Conservation (phyloP, 2,888 invertebrate species). For the Sclerodermus sp. region DNA sequence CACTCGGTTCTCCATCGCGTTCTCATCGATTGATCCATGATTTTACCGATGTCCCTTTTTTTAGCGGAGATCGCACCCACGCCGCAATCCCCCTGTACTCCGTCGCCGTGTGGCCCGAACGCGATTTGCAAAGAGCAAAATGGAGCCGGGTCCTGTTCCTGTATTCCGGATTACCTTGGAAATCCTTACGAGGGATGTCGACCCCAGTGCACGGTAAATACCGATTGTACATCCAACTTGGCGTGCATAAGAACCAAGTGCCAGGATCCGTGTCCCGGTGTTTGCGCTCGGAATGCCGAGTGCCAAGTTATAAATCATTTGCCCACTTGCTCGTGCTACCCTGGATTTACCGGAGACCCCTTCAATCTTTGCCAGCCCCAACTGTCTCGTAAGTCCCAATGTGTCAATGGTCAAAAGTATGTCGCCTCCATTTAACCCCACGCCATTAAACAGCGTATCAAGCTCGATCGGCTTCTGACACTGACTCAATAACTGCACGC, state of each 20-base stretch:
- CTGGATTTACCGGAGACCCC: slow-evolving; percentile 46
- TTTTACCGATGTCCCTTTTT: not conserved
- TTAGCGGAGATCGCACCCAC: slow-evolving; percentile 9
- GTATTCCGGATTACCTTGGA: slow-evolving; percentile 65
- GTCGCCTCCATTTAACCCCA: too few species aligned
- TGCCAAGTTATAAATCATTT: slow-evolving; percentile 58
- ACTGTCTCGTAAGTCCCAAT: too few species aligned
- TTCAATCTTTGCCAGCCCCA: slow-evolving; percentile 25
- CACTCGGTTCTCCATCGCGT: too few species aligned
- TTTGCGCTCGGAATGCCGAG: slow-evolving; percentile 65
- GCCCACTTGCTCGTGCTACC: slow-evolving; percentile 54
- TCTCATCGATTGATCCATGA: not conserved
- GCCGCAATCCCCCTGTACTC: slow-evolving; percentile 60
- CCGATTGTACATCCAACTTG: slow-evolving; percentile 73
- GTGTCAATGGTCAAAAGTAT: too few species aligned
- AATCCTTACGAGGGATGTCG: slow-evolving; percentile 71
- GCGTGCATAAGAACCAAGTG: slow-evolving; percentile 77
- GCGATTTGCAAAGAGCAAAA: slow-evolving; percentile 62
- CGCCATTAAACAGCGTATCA: too few species aligned
- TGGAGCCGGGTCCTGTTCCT: slow-evolving; percentile 62
- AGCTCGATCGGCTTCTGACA: too few species aligned
- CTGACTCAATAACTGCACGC: too few species aligned
- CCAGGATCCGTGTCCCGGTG: slow-evolving; percentile 68
- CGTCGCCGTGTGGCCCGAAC: slow-evolving; percentile 70
- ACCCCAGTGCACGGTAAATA: slow-evolving; percentile 77